Evolutionary conservation across 2,888 invertebrate genomes (phyloP).

Genomic region (Polymixis lichenea): DNA sequence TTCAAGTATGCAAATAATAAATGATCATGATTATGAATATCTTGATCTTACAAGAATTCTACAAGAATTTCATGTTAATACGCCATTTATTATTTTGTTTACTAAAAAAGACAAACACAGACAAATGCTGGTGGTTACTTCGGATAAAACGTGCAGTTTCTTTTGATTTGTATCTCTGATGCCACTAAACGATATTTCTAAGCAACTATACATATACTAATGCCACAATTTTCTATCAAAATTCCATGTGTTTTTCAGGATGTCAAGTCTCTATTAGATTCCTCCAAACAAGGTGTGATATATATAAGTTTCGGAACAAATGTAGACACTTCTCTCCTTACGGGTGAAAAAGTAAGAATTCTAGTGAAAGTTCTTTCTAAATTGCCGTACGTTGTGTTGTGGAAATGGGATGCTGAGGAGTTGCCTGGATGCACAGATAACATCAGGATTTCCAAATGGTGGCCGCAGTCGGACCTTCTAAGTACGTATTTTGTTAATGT

Average conservation of each 20-base stretch:
- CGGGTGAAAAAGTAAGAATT: conserved; percentile 12
- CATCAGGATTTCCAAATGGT: conserved; percentile 33
- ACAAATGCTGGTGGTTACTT: not conserved
- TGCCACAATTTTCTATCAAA: not conserved
- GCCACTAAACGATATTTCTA: not conserved
- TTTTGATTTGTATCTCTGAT: not conserved
- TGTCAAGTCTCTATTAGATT: conserved; percentile 29
- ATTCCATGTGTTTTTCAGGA: conserved; percentile 13
- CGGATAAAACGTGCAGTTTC: not conserved
- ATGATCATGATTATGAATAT: not conserved
- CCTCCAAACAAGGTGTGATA: conserved; percentile 33
- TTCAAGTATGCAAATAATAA: not conserved
- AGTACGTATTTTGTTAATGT: conserved; percentile 12
- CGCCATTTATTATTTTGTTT: not conserved
- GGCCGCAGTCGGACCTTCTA: conserved; percentile 41
- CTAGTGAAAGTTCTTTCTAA: conserved; percentile 23
- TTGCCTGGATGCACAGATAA: conserved; percentile 27
- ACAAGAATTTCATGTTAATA: not conserved
- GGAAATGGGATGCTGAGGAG: conserved; percentile 26
- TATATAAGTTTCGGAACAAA: conserved; percentile 46
- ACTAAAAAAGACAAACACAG: not conserved
- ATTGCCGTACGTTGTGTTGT: conserved; percentile 25
- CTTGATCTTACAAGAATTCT: not conserved
- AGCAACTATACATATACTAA: not conserved
- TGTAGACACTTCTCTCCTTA: conserved; percentile 12